Percentiles rank a stretch among this genome's conserved stretches.
phyloP scores from a whole-genome alignment of 2,797 vertebrate genomes.

The Pyrocephalus nanus region DNA sequence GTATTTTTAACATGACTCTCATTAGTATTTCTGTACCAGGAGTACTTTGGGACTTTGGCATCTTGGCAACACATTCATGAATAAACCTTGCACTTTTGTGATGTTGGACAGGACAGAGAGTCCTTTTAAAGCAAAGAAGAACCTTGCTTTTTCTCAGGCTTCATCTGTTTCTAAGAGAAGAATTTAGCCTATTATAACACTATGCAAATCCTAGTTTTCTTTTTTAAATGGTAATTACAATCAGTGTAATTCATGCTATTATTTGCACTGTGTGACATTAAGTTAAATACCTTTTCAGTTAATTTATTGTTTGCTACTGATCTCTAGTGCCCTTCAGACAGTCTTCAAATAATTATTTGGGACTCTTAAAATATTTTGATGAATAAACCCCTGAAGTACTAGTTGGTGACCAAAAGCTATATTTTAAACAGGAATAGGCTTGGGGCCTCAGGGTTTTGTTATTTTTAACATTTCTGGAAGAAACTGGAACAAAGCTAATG shows the following conservation, averaged over 20 bases:
- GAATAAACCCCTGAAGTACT: slow-evolving; percentile 19
- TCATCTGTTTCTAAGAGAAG: not conserved
- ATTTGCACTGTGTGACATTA: slow-evolving; percentile 44
- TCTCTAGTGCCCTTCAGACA: slow-evolving; percentile 48
- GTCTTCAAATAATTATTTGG: slow-evolving; percentile 55
- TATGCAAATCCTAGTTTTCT: not conserved
- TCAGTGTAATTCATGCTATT: slow-evolving; percentile 2
- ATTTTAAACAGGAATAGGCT: not conserved
- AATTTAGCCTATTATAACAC: not conserved
- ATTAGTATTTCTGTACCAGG: not conserved
- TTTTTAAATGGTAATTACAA: slow-evolving; percentile 41
- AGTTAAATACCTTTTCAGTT: slow-evolving; percentile 34
- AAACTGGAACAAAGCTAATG: not conserved
- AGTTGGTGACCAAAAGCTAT: slow-evolving; percentile 36
- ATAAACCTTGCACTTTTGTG: not conserved
- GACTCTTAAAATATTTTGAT: slow-evolving; percentile 61
- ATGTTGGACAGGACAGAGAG: fast-evolving
- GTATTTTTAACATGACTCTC: not conserved
- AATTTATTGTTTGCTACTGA: slow-evolving; percentile 58
- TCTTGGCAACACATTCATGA: not conserved
- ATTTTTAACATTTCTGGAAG: slow-evolving; percentile 17
- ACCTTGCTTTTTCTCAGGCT: not conserved
- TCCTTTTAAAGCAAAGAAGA: not conserved
- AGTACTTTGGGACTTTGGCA: not conserved
- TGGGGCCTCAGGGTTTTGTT: not conserved